A percentile compares a stretch with the other conserved stretches of the same genome.
Conservation (phyloP, 2,797 vertebrate species). For the Lophura swinhoii region DNA sequence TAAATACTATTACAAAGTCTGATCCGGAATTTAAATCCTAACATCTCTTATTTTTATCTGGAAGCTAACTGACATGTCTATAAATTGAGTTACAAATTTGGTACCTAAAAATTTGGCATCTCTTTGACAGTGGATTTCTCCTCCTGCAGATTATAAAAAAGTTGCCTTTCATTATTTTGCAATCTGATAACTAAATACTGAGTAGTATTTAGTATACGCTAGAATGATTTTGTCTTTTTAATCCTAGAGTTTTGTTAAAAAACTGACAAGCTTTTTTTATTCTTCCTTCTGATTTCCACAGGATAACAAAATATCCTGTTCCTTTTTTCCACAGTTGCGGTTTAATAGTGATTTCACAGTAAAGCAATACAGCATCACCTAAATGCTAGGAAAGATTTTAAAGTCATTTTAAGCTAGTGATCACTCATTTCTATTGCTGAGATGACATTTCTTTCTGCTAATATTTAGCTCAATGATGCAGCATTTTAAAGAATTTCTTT, state of each 20-base stretch:
- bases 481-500: not conserved
- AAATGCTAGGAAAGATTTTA: not conserved
- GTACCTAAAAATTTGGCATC: not conserved
- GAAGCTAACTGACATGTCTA: not conserved
- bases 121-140: not conserved
- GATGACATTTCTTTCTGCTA: not conserved
- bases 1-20: not conserved
- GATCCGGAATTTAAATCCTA: not conserved
- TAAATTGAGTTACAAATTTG: not conserved
- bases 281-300: not conserved
- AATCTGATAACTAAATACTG: not conserved
- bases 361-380: not conserved
- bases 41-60: not conserved
- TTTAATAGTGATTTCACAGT: not conserved
- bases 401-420: not conserved
- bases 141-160: not conserved
- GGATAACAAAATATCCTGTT: not conserved
- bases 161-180: not conserved
- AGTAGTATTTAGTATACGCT: not conserved
- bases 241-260: not conserved
- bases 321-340: rapidly evolving
- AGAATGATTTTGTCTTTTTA: not conserved
- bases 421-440: not conserved
- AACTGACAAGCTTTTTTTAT: rapidly evolving
- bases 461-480: not conserved